Evolutionary conservation across 2,888 invertebrate genomes (phyloP).

Genomic region (Nephrotoma appendiculata): DNA sequence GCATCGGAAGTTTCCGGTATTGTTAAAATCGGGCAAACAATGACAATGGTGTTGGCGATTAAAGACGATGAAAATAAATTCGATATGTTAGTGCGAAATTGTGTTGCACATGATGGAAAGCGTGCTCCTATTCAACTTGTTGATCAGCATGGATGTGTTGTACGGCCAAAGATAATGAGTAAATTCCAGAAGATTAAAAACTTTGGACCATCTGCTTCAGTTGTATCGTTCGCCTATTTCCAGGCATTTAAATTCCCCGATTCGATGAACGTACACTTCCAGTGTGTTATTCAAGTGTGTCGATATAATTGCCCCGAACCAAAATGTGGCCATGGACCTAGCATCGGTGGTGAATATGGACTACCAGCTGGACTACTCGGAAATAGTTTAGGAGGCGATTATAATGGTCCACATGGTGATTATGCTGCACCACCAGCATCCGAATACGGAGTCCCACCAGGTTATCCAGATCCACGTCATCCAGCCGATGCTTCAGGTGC

Average conservation of each 20-base stretch:
- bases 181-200: constrained; percentile 93
- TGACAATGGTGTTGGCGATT: constrained; percentile 93
- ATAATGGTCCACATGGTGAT: constrained; percentile 13
- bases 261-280: constrained; percentile 95
- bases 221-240: constrained; percentile 90
- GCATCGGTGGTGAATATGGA: constrained; percentile 49
- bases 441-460: constrained; percentile 62
- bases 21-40: constrained; percentile 90
- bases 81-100: constrained; percentile 87
- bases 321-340: constrained; percentile 57
- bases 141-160: constrained; percentile 86
- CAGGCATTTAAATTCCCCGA: constrained; percentile 95
- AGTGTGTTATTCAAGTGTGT: constrained; percentile 90
- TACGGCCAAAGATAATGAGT: constrained; percentile 87
- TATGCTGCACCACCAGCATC: constrained; percentile 48
- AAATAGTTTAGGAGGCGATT: constrained; percentile 32
- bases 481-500: constrained; percentile 71
- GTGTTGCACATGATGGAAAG: constrained; percentile 89
- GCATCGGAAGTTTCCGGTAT: constrained; percentile 93
- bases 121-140: constrained; percentile 85
- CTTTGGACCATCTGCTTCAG: constrained; percentile 86
- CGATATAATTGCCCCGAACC: constrained; percentile 88
- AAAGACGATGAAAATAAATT: constrained; percentile 94
- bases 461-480: constrained; percentile 76
- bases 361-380: constrained; percentile 38